Conservation (phyloP, 1,140 invertebrate genomes). For the Diorhabda carinulata region DNA sequence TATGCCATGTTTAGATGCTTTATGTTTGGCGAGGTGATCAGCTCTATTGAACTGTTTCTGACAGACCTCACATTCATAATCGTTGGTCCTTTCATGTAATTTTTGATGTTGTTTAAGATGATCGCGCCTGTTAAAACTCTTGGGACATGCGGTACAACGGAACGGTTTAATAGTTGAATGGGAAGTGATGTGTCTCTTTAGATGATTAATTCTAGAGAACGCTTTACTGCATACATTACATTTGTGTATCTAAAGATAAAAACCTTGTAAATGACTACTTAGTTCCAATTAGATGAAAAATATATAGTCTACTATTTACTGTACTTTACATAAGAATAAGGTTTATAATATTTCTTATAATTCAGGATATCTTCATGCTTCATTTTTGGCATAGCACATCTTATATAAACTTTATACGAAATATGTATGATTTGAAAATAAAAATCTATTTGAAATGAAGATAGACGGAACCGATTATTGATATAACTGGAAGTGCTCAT, state of each 20-base stretch:
- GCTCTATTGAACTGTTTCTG: slow-evolving; percentile 48
- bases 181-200: slow-evolving; percentile 40
- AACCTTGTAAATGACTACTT: background rate
- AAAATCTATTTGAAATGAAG: no score
- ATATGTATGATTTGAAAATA: no score
- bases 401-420: no score
- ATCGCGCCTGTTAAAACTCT: slow-evolving; percentile 50
- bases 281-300: no score
- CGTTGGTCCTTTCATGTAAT: slow-evolving; percentile 35
- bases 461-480: no score
- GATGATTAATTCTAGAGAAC: slow-evolving; percentile 37
- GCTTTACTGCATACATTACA: slow-evolving; percentile 40
- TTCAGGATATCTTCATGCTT: no score
- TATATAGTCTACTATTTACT: no score
- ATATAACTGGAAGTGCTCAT: no score
- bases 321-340: no score
- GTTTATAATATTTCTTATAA: no score
- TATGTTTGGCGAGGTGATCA: slow-evolving; percentile 52
- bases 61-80: slow-evolving; percentile 55
- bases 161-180: slow-evolving; percentile 46
- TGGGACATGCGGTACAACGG: slow-evolving; percentile 53
- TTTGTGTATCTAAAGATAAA: slow-evolving; percentile 28
- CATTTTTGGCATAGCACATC: no score
- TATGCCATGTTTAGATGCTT: slow-evolving; percentile 47
- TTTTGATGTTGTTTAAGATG: slow-evolving; percentile 51